These are phyloP conservation scores for Rhynchophorus ferrugineus DNA, from an alignment of 1,140 invertebrate species.

Conservation along the genomic window DNA sequence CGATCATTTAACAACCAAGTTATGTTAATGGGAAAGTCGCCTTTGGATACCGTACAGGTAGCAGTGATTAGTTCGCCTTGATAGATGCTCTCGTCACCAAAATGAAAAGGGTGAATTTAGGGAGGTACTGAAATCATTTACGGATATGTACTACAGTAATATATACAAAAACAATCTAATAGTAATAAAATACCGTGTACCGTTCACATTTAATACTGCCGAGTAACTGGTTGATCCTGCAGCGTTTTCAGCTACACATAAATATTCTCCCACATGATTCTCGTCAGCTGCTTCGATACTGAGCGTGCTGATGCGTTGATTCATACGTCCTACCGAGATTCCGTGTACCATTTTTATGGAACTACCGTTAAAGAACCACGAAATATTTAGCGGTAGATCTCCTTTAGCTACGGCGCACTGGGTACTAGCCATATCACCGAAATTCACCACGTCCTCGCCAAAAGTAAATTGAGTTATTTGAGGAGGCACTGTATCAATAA, in stretches of 20 bases:
- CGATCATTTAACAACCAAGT: constrained; percentile 53
- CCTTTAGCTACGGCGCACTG: constrained; percentile 60
- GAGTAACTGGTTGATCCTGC: constrained; percentile 47
- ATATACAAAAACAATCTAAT: not conserved
- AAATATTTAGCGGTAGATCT: constrained; percentile 56
- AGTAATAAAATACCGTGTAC: constrained; percentile 13
- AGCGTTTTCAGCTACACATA: constrained; percentile 65
- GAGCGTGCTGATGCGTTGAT: constrained; percentile 49
- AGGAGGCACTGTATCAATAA: constrained; percentile 49
- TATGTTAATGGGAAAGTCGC: constrained; percentile 59
- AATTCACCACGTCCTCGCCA: constrained; percentile 59
- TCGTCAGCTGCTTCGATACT: constrained; percentile 47
- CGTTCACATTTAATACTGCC: constrained; percentile 25
- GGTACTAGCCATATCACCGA: constrained; percentile 54
- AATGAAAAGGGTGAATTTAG: constrained; percentile 64
- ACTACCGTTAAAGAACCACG: constrained; percentile 38
- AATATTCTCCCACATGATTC: constrained; percentile 58
- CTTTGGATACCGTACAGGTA: constrained; percentile 57
- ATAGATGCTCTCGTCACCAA: constrained; percentile 62
- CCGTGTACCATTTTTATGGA: constrained; percentile 15
- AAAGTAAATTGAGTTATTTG: constrained; percentile 67
- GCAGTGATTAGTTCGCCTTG: constrained; percentile 56
- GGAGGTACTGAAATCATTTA: constrained; percentile 49
- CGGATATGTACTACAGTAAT: not conserved
- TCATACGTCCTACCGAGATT: constrained; percentile 40